Base-by-base conservation (phyloP, 2,113 vertebrate genomes). In the Motacilla tschutschensis region DNA sequence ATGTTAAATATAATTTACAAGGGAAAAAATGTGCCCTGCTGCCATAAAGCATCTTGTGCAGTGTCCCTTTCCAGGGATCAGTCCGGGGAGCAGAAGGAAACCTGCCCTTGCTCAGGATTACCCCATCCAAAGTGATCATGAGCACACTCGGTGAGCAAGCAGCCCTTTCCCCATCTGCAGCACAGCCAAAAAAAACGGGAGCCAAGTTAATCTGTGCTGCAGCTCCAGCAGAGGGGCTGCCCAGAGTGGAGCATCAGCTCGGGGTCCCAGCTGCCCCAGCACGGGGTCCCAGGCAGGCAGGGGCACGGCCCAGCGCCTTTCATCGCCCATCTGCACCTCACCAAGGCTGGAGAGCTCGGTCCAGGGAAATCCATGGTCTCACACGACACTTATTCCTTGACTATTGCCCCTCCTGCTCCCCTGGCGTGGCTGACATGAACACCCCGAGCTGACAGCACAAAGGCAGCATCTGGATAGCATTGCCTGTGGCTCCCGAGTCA, bases 1-100 rank as follows among this genome's bases (percentile, higher is more conserved):
- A 97, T 96, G 97, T 97, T 97, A 97, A 97, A 95, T 96, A 96
- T 97, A 95, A 96, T 97, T 96, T 96, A 97, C 93, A 93, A 75
- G 48, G 70, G 89, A 47, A 93, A 93, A 95, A 91, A 77, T 21
- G 78, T 87, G 91, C 93, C 83, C 78, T 43, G 80, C 63, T 82
- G 38, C 83, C 92, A 73, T 79, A 91, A 95, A 93, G 85, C 11
- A 10, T 31, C n/a, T 25, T 15, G 14, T 8, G 24, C 0, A 0
- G 28, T 25, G 79, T 72, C 92, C 67, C 83, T 72, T 63, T 65
- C 89, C 14, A 21, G 80, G 58, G 41, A 64, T 58, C 14, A 28
- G 62, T 4, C 41, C 19, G 28, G 78, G 69, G 33, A 85, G 54
- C 64, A 71, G 79, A 44, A 25, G 46, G 59, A 36, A 63, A 62